These are phyloP conservation scores for Hydrolagus affinis DNA, from an alignment of 2,113 vertebrate genomes.

Conservation along the genomic window DNA sequence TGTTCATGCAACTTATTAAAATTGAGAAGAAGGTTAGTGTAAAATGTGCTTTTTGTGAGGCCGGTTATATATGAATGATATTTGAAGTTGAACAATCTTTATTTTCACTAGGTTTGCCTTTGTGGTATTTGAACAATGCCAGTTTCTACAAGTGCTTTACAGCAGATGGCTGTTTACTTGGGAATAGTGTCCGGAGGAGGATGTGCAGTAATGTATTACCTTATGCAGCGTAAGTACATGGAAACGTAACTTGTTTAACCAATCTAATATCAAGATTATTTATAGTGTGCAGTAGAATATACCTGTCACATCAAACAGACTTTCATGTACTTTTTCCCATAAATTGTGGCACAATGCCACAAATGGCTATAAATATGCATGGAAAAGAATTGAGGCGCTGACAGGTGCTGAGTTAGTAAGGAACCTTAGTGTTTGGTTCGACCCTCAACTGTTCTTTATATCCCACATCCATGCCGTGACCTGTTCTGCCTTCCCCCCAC, in stretches of 20 bases:
- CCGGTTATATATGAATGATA: not conserved
- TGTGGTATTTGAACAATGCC: conserved; percentile 47
- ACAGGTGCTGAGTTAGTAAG: not conserved
- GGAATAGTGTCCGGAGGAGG: conserved; percentile 56
- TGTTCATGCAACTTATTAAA: not conserved
- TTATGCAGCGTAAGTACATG: conserved; percentile 63
- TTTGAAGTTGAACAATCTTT: not conserved
- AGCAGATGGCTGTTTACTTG: conserved; percentile 67
- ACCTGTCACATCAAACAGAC: not conserved
- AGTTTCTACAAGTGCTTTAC: conserved; percentile 53
- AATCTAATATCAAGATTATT: not conserved
- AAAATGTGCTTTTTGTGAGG: not conserved
- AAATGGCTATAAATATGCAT: not conserved
- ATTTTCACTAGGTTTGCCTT: not conserved
- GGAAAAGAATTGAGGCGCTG: not conserved
- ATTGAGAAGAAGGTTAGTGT: no score
- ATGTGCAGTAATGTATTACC: conserved; percentile 64
- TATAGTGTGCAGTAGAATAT: not conserved
- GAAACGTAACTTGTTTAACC: conserved; percentile 36
- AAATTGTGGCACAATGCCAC: not conserved
- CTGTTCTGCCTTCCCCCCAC: no score
- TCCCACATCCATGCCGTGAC: no score
- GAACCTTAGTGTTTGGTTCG: no score
- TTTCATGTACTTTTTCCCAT: not conserved
- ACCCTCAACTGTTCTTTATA: no score